Evolutionary conservation across 2,888 invertebrate genomes (phyloP).

Genomic region (Aspidiotus rigidus): DNA sequence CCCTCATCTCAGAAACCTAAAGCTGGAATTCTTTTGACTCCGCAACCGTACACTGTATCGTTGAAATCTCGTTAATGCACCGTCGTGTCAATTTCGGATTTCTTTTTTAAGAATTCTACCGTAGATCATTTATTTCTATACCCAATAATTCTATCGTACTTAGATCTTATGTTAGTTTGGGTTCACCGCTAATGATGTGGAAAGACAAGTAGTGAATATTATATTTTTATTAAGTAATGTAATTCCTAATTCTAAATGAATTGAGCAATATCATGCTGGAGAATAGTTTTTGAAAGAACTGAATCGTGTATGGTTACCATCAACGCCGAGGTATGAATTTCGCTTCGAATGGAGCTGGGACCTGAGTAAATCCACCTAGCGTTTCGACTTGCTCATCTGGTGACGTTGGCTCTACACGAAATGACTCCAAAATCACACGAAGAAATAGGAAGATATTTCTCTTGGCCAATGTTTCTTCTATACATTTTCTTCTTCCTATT

Average conservation of each 20-base stretch:
- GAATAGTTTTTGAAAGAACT: too few relatives aligned
- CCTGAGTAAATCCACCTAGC: slow-evolving; percentile 34
- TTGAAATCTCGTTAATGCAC: slow-evolving; percentile 11
- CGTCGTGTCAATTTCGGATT: slow-evolving; percentile 4
- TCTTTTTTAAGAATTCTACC: not conserved
- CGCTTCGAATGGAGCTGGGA: slow-evolving; percentile 35
- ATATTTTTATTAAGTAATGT: too few relatives aligned
- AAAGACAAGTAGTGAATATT: too few relatives aligned
- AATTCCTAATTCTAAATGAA: too few relatives aligned
- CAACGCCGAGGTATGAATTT: slow-evolving; percentile 30
- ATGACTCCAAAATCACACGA: slow-evolving; percentile 33
- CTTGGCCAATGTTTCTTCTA: slow-evolving; percentile 56
- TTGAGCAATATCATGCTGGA: too few relatives aligned
- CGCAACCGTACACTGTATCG: slow-evolving; percentile 45
- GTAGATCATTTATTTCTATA: not conserved
- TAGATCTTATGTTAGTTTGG: too few relatives aligned
- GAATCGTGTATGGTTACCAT: not conserved
- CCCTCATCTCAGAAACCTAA: slow-evolving; percentile 47
- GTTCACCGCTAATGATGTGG: too few relatives aligned
- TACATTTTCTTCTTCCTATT: slow-evolving; percentile 54
- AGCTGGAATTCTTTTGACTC: slow-evolving; percentile 51
- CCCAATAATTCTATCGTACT: too few relatives aligned
- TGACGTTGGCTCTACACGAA: slow-evolving; percentile 17
- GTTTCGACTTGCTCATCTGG: slow-evolving; percentile 17
- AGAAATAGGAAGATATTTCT: slow-evolving; percentile 51